Evolutionary conservation across 2,888 invertebrate species (phyloP).

Genomic region (Xestia c-nigrum): DNA sequence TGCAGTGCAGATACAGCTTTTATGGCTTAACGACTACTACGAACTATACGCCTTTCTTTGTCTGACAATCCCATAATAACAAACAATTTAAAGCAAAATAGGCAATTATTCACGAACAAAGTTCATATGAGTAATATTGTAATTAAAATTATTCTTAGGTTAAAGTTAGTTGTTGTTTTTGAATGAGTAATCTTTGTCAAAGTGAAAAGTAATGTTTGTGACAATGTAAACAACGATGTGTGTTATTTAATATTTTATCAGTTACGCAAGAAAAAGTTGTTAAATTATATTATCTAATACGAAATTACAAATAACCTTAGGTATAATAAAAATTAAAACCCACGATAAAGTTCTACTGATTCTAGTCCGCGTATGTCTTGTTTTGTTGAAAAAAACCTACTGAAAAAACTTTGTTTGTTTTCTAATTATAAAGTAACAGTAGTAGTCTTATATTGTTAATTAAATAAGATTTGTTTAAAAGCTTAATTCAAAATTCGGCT

Average conservation of each 20-base stretch:
- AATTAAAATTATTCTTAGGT: slow-evolving; percentile 33
- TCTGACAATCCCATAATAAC: slow-evolving; percentile 10
- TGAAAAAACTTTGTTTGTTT: not conserved
- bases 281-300: slow-evolving; percentile 33
- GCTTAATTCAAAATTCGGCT: not conserved
- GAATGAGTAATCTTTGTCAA: slow-evolving; percentile 43
- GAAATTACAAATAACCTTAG: slow-evolving; percentile 18
- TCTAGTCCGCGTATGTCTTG: not conserved
- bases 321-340: not conserved
- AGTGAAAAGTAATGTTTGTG: slow-evolving; percentile 41
- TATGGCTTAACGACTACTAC: slow-evolving; percentile 6
- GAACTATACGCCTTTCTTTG: slow-evolving; percentile 25
- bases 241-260: slow-evolving; percentile 41
- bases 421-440: not conserved
- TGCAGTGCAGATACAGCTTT: slow-evolving; percentile 33
- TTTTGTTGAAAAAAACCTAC: not conserved
- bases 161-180: slow-evolving; percentile 25
- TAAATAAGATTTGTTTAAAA: not conserved
- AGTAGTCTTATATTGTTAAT: not conserved
- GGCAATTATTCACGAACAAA: slow-evolving; percentile 27
- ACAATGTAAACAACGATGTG: slow-evolving; percentile 46
- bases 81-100: slow-evolving; percentile 28
- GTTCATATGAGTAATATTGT: slow-evolving; percentile 46
- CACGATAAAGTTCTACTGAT: slow-evolving; percentile 24
- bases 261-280: slow-evolving; percentile 29